Base-by-base conservation (phyloP, 92 coral and sea anemone genomes). In the Phymanthus crucifer region DNA sequence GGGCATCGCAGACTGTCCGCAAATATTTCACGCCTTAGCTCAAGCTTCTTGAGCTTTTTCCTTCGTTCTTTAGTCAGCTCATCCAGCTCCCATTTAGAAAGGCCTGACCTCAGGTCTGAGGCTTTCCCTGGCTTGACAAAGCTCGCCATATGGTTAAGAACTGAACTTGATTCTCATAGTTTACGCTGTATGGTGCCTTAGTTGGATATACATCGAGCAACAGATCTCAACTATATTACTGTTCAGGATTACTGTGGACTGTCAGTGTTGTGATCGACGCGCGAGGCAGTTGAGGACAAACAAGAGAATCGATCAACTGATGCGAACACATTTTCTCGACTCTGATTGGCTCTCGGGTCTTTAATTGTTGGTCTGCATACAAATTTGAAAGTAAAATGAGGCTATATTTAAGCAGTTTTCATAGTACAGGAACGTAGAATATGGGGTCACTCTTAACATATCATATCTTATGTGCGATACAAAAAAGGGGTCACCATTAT, bases 1-100 rank as follows among this genome's bases (percentile, higher is more conserved):
- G 97, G 94, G 78, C 98, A 95, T 23, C 94, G 91, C 3, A 95
- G 77, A 73, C 79, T 86, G 72, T 95, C 97, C 10, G 98, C 93
- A 11, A 90, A 72, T 23, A 78, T 76, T 71, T 95, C 98, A 18
- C 98, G 93, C 56, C 91, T 66, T 24, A 95, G 87, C 70, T 88
- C 97, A 21, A 70, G 54, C 83, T 90, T 88, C 74, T 85, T 85
- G 65, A 89, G 54, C 9, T 83, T 78, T n/a, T 92, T 75, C 2
- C 95, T 87, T 21, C 98, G 82, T 52, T 86, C 86, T 23, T 75
- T 84, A 21, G 83, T 75, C 18, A 89, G 58, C 40, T 93, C 95
- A 23, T 91, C 95, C 40, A 87, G 75, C 46, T 92, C 97, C 91
- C 94, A 92, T 73, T 87, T 90, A 9, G 97, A 90, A 21, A 92